These are phyloP conservation scores for Bombyx huttoni DNA, from an alignment of 2,888 invertebrate genomes.

Conservation along the genomic window DNA sequence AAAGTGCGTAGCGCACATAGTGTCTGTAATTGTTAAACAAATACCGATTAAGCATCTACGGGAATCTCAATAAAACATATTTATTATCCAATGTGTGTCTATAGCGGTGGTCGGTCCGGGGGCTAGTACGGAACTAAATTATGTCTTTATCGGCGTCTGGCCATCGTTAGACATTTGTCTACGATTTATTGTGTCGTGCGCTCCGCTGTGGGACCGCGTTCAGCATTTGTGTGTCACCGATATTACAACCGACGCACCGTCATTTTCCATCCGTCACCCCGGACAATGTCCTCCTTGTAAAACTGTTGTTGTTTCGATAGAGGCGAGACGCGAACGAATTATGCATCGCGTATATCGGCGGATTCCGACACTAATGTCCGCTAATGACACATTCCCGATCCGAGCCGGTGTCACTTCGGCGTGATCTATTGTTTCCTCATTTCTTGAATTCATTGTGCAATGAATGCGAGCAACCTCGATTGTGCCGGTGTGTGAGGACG, in stretches of 20 bases:
- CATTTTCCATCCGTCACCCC: neutral
- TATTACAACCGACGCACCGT: neutral
- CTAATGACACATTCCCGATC: neutral
- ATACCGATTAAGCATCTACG: neutral
- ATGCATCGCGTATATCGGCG: neutral
- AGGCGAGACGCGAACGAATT: neutral
- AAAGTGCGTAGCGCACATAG: too few relatives aligned
- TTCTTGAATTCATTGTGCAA: neutral
- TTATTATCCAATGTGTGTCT: too few relatives aligned
- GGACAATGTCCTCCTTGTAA: neutral
- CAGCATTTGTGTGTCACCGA: neutral
- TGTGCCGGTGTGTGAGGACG: neutral
- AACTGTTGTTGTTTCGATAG: neutral
- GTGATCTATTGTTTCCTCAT: neutral
- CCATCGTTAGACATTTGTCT: neutral
- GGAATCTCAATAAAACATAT: neutral
- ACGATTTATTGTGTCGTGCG: neutral
- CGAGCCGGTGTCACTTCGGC: neutral
- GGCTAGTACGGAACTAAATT: neutral
- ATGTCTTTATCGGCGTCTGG: neutral
- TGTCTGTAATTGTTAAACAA: neutral
- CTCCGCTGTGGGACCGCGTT: neutral
- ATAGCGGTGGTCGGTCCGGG: neutral
- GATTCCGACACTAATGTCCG: neutral
- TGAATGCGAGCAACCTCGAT: neutral